A percentile compares a stretch with the other conserved stretches of the same genome.
phyloP scores from a whole-genome alignment of 2,888 invertebrate species.

The Cordilura impudica region DNA sequence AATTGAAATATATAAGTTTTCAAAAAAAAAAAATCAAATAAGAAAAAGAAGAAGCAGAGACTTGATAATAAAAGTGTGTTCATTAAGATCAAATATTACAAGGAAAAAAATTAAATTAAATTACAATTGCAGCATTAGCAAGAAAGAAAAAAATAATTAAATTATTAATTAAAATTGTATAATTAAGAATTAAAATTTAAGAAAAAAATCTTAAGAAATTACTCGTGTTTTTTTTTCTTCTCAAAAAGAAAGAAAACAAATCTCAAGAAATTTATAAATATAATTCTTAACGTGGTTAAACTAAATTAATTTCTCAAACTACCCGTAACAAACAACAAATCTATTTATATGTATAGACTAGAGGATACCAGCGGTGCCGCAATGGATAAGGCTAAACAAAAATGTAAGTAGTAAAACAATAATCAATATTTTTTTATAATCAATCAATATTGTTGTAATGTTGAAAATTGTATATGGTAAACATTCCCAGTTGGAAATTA shows the following conservation, averaged over 20 bases:
- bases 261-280: constrained; percentile 26
- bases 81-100: constrained; percentile 23
- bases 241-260: background rate
- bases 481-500: no score
- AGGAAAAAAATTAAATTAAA: background rate
- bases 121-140: background rate
- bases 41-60: constrained; percentile 8
- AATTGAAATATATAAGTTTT: background rate
- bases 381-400: constrained; percentile 77
- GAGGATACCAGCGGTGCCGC: constrained; percentile 76
- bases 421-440: no score
- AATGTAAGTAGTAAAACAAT: constrained; percentile 70
- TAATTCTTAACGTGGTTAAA: constrained; percentile 35
- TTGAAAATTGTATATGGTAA: no score
- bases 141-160: background rate
- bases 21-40: no score
- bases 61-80: constrained; percentile 18
- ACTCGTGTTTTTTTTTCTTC: background rate
- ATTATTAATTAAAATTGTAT: background rate
- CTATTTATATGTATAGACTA: constrained; percentile 75
- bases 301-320: constrained; percentile 16
- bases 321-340: constrained; percentile 49
- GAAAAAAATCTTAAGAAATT: constrained; percentile 4
- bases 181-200: background rate
- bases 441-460: no score